Evolutionary conservation across 2,888 invertebrate species (phyloP).

Genomic region (Spialia ferax): DNA sequence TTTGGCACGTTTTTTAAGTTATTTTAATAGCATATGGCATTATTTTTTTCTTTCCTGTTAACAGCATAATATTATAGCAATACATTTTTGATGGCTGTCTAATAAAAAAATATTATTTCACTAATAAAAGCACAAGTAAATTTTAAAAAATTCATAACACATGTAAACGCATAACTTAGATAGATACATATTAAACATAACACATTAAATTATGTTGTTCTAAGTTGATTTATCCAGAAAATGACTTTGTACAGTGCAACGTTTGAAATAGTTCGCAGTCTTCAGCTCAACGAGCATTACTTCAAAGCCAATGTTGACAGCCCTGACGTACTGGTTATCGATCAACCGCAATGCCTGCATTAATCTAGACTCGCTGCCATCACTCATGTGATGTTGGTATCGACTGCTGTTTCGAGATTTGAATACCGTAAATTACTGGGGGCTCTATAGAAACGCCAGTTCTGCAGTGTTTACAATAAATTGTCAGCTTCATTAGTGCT

Average conservation of each 20-base stretch:
- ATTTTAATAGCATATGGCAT: too few species aligned
- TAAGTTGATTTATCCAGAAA: not conserved
- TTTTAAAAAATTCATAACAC: too few species aligned
- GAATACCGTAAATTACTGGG: slow-evolving; percentile 20
- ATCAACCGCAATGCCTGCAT: slow-evolving; percentile 39
- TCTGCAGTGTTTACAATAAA: slow-evolving; percentile 8
- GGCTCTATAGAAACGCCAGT: slow-evolving; percentile 2
- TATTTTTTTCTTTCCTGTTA: too few species aligned
- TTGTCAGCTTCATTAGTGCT: slow-evolving; percentile 11
- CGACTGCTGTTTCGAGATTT: slow-evolving; percentile 34
- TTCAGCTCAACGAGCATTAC: not conserved
- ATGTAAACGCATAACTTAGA: too few species aligned
- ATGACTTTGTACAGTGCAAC: too few species aligned
- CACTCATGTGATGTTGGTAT: slow-evolving; percentile 35
- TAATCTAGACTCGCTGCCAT: slow-evolving; percentile 33
- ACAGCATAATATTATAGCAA: too few species aligned
- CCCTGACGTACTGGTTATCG: slow-evolving; percentile 29
- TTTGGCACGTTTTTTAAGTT: too few species aligned
- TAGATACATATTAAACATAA: too few species aligned
- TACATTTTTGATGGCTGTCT: too few species aligned
- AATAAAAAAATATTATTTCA: too few species aligned
- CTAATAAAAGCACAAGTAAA: too few species aligned
- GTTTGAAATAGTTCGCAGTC: not conserved
- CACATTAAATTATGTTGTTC: too few species aligned
- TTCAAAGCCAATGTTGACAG: slow-evolving; percentile 1